A percentile compares a stretch with the other conserved stretches of the same genome.
These are phyloP conservation scores for Aleadryas rufinucha DNA, from an alignment of 2,113 vertebrate species.

Conservation along the genomic window DNA sequence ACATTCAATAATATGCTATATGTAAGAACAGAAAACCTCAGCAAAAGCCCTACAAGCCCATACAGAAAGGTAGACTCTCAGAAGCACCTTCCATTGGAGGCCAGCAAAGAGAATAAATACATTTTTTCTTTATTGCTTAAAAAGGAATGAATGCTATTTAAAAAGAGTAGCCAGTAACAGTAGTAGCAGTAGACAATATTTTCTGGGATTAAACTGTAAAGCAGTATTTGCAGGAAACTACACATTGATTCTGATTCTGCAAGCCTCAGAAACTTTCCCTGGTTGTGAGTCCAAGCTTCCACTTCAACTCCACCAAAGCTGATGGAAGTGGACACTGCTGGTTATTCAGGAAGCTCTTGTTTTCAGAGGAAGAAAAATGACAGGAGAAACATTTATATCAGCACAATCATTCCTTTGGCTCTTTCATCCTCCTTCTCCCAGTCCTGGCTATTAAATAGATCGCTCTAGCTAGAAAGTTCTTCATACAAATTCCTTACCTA, in stretches of 20 bases:
- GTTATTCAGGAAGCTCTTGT: background rate
- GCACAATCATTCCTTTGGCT: background rate
- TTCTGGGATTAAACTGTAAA: background rate
- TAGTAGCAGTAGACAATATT: background rate
- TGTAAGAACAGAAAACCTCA: background rate
- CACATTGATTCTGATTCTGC: background rate
- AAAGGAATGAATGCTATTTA: background rate
- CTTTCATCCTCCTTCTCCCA: background rate
- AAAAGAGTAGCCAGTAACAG: background rate
- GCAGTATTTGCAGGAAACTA: background rate
- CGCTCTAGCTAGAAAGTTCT: background rate
- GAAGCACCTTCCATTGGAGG: background rate
- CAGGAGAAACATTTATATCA: background rate
- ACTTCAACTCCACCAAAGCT: background rate
- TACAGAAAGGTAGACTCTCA: background rate
- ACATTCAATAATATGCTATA: background rate
- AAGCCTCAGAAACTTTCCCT: background rate
- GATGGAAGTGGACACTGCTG: background rate
- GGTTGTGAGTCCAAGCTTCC: background rate
- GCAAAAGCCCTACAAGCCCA: background rate
- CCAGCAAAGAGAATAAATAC: background rate
- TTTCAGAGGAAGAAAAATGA: constrained; percentile 13
- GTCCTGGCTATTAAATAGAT: background rate
- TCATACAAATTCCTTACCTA: constrained; percentile 26
- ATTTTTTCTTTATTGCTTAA: background rate